Evolutionary conservation across 2,113 vertebrate genomes (phyloP), one percentile per base, ranked within the genome.

Genomic region (Melanocharis versteri): DNA sequence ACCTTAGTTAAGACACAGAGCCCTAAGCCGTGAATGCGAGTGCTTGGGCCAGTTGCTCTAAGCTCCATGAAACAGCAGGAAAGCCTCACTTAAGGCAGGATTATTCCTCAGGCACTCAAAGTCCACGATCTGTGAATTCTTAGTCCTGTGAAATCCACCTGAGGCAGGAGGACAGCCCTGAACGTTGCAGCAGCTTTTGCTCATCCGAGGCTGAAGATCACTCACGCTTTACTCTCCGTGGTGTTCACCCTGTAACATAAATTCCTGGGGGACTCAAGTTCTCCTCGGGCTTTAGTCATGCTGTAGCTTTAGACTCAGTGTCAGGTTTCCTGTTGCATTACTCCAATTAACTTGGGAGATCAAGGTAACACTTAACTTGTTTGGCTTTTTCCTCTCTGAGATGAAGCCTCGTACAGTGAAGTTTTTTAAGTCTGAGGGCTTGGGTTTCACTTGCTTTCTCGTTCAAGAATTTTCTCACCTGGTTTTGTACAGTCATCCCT

Each of bases 251-350:
- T 90, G 44, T 33, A 30, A 75, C 62, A 90, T 69, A 70, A 89
- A 69, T 96, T 97, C 89, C 81, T 89, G 24, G 4, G 71, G 19
- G 79, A 61, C 61, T 87, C 4, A 27, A 53, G 33, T 42, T 72
- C 85, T 72, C 62, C 5, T 71, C 45, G 24, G 68, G 60, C 80
- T 88, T 90, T 64, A 61, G 70, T 70, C 40, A 26, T 42, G 53
- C 61, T 86, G 90, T 50, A 86, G 91, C 77, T 89, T 93, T 66
- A 79, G 62, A 28, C 15, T 11, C 86, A 23, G 87, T 28, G 31
- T 94, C 95, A 91, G 26, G 61, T 96, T 80, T 89, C 93, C 78
- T 94, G 4, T 75, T 94, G 93, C 81, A 20, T 83, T 94, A n/a
- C 33, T 81, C 37, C 75, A 60, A 1, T 90, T 89, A 64, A 73